Evolutionary conservation across 2,888 invertebrate genomes (phyloP).

Genomic region (Sphaeridia pumilis): DNA sequence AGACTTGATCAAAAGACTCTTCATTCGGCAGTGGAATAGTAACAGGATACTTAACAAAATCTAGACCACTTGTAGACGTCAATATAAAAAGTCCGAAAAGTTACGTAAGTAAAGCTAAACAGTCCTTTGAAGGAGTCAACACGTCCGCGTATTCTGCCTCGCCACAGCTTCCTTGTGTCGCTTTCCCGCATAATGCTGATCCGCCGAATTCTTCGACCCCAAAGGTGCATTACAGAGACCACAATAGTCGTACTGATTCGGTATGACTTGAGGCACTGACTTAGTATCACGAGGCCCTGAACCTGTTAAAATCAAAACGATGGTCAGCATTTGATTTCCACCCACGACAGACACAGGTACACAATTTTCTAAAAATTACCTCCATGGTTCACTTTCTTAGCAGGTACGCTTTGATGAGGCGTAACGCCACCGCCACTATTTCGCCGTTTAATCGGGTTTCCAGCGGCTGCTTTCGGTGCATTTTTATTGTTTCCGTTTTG

Average conservation of each 20-base stretch:
- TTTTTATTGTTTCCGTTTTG: no score
- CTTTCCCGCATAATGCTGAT: slow-evolving; percentile 29
- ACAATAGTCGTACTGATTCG: slow-evolving; percentile 11
- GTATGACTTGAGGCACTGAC: no score
- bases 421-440: background rate
- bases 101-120: slow-evolving; percentile 1
- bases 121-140: background rate
- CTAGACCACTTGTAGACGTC: no score
- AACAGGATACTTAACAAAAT: no score
- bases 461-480: no score
- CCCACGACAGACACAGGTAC: no score
- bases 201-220: slow-evolving; percentile 19
- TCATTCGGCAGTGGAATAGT: no score
- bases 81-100: background rate
- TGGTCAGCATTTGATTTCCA: no score
- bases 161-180: slow-evolving; percentile 16
- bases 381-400: slow-evolving; percentile 1
- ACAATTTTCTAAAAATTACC: background rate
- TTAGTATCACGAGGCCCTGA: no score
- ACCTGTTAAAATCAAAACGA: no score
- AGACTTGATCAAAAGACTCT: no score
- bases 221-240: slow-evolving; percentile 20
- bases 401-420: background rate
- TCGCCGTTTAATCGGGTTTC: no score
- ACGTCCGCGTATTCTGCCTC: background rate